A percentile compares a stretch with the other conserved stretches of the same genome.
These are phyloP conservation scores for Muscina levida DNA, from an alignment of 2,888 invertebrate genomes.

Conservation along the genomic window DNA sequence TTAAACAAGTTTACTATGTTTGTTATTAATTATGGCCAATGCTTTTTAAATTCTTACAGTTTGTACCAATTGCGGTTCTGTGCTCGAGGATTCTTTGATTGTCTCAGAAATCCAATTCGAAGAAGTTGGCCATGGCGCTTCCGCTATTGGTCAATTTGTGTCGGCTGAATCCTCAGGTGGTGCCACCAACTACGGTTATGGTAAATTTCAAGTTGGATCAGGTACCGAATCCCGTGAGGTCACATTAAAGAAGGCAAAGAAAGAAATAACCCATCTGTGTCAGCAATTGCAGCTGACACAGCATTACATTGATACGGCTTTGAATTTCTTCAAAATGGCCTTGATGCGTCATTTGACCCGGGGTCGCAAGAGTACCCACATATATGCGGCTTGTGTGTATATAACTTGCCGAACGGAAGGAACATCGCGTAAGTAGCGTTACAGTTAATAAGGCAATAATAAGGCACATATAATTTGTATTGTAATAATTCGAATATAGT, in stretches of 20 bases:
- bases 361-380: slow-evolving; percentile 93
- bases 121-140: slow-evolving; percentile 93
- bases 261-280: slow-evolving; percentile 91
- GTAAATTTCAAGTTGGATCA: slow-evolving; percentile 89
- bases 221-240: slow-evolving; percentile 95
- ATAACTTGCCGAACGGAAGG: slow-evolving; percentile 97
- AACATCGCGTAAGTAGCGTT: slow-evolving; percentile 90
- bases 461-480: too few relatives aligned
- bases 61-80: slow-evolving; percentile 97
- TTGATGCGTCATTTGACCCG: slow-evolving; percentile 90
- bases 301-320: slow-evolving; percentile 95
- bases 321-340: slow-evolving; percentile 96
- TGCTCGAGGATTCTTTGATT: slow-evolving; percentile 97
- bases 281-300: slow-evolving; percentile 93
- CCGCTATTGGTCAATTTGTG: slow-evolving; percentile 96
- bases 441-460: too few relatives aligned
- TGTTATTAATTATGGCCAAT: not conserved
- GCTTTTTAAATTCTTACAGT: slow-evolving; percentile 82
- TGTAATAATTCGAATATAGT: too few relatives aligned
- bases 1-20: slow-evolving; percentile 6
- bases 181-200: slow-evolving; percentile 88
- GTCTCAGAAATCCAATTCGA: slow-evolving; percentile 98
- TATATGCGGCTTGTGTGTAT: slow-evolving; percentile 98
- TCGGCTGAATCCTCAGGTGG: slow-evolving; percentile 93
- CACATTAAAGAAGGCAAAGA: slow-evolving; percentile 92